Evolutionary conservation across 2,888 invertebrate genomes (phyloP), one percentile per base, ranked within the genome.

Genomic region (Eristalis tenax): DNA sequence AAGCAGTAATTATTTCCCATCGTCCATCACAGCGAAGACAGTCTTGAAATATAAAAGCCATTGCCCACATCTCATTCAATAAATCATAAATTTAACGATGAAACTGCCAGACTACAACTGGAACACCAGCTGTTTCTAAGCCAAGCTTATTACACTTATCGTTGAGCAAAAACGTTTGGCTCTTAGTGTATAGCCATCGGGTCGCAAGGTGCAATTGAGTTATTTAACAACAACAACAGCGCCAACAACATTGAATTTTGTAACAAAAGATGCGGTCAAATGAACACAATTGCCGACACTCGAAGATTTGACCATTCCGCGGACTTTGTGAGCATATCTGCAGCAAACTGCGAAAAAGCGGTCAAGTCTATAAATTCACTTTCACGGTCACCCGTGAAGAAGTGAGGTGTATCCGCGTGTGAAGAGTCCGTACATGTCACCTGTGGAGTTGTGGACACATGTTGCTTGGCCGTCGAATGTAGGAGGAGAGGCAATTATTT

Each of bases 281-380:
- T 18, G 22, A 56, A 56, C 35, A 23, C 65, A 26, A 43, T 28
- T 28, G 35, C 40, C 11, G 13, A 71, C 63, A 56, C 38, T 63
- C 18, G 18, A 70, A 38, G 35, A 70, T 59, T 28, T 81, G 76
- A 81, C 32, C 32, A 32, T 32, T 32, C 8, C 32, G 10, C 81
- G 85, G 77, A 81, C 85, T 76, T 66, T 57, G 38, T 59, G 71
- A 71, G 76, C 71, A 66, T 35, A 32, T 79, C 57, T 69, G 71
- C 76, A 32, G 61, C 43, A 66, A 32, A 11, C 63, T 28, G 68
- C 68, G 57, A 76, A 80, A 71, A 81, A 73, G 35, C 43, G 63
- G 23, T 32, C 61, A 59, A 76, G 68, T 77, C 76, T 77, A 85
- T 85, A 40, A 77, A 70, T 13, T 50, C 50, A 65, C 74, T 82